Evolutionary conservation across 1,140 invertebrate genomes (phyloP).

Genomic region (Drosophila virilis): DNA sequence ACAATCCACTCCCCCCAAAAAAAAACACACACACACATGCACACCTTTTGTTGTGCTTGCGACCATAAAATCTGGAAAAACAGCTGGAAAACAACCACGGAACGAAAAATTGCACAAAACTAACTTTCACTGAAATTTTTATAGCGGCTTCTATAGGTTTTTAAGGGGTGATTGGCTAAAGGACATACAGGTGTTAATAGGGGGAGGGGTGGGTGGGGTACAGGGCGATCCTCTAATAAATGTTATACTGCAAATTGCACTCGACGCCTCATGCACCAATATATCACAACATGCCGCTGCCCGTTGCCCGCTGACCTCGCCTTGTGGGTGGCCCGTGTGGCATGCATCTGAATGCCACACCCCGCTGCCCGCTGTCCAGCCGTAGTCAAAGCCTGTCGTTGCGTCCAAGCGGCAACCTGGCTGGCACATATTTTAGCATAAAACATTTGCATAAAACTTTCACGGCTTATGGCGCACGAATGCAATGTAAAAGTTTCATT

Average conservation of each 20-base stretch:
- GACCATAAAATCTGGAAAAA: conserved; percentile 51
- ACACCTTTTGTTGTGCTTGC: conserved; percentile 50
- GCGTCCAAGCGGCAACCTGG: conserved; percentile 36
- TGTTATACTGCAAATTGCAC: conserved; percentile 59
- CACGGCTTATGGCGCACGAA: conserved; percentile 59
- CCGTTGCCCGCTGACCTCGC: conserved; percentile 22
- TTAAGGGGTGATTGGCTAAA: conserved; percentile 14
- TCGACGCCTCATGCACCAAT: conserved; percentile 51
- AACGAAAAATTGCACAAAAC: conserved; percentile 35
- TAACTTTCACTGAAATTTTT: conserved; percentile 56
- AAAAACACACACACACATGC: conserved; percentile 1
- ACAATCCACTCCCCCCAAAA: neutral
- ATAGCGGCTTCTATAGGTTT: conserved; percentile 19
- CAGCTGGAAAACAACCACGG: conserved; percentile 26
- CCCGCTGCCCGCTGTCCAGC: neutral
- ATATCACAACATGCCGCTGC: conserved; percentile 45
- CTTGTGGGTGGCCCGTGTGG: neutral
- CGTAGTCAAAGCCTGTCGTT: neutral
- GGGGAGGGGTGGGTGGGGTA: neutral
- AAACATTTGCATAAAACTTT: conserved; percentile 67
- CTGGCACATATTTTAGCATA: conserved; percentile 60
- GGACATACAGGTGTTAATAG: too few species aligned
- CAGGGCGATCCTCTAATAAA: conserved; percentile 50
- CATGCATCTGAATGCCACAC: neutral
- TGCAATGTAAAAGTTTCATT: conserved; percentile 59